These are phyloP conservation scores for Bellardia bayeri DNA, from an alignment of 2,888 invertebrate genomes.

Conservation along the genomic window DNA sequence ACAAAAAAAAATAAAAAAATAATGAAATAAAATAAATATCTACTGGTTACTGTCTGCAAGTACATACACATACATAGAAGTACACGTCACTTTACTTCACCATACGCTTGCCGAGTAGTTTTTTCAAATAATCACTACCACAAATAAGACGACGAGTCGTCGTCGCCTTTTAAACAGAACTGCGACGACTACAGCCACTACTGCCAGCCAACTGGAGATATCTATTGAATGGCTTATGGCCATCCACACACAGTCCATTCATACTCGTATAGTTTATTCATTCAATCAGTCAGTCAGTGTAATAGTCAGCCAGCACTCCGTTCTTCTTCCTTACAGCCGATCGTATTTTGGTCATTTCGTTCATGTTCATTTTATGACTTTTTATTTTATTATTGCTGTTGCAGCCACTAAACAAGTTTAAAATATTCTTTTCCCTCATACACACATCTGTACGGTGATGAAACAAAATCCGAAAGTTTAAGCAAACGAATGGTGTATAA, in stretches of 20 bases:
- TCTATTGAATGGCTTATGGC: constrained; percentile 48
- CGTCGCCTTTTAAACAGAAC: background rate
- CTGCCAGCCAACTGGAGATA: constrained; percentile 15
- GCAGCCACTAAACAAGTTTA: constrained; percentile 66
- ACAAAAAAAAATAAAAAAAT: background rate
- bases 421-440: constrained; percentile 28
- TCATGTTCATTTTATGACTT: constrained; percentile 1
- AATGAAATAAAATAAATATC: constrained; percentile 16
- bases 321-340: background rate
- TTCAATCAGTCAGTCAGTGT: constrained; percentile 44
- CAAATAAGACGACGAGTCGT: background rate
- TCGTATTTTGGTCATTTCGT: background rate
- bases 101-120: background rate
- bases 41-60: background rate
- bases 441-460: constrained; percentile 16
- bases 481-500: constrained; percentile 54
- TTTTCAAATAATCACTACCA: constrained; percentile 44
- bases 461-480: constrained; percentile 45
- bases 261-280: constrained; percentile 24
- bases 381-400: constrained; percentile 5
- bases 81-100: background rate
- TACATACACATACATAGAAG: background rate
- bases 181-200: background rate
- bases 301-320: constrained; percentile 2
- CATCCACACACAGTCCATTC: constrained; percentile 45